A percentile compares a stretch with the other conserved stretches of the same genome.
phyloP scores from a whole-genome alignment of 2,113 vertebrate genomes.

The Monopterus albus region DNA sequence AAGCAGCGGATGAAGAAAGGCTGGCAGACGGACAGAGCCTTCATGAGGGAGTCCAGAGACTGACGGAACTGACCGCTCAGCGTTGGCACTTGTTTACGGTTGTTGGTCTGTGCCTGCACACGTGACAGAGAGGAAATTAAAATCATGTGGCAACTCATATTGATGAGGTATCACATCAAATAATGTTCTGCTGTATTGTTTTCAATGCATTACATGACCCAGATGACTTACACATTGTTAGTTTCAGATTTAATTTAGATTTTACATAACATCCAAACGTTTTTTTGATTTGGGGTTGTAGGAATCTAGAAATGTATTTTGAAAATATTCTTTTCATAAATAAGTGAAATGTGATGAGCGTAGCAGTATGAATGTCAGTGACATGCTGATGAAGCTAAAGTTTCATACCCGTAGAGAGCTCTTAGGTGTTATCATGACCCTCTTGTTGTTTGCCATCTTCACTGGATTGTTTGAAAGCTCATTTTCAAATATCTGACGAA shows the following conservation, averaged over 20 bases:
- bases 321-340: too few species aligned
- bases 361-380: too few species aligned
- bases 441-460: constrained; percentile 62
- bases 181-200: too few species aligned
- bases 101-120: constrained; percentile 73
- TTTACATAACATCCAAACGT: too few species aligned
- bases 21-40: constrained; percentile 88
- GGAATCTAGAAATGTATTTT: too few species aligned
- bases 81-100: constrained; percentile 83
- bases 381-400: not conserved
- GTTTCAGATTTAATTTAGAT: too few species aligned
- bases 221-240: too few species aligned
- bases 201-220: too few species aligned
- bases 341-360: too few species aligned
- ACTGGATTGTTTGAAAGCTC: constrained; percentile 70
- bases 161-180: too few species aligned
- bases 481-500: constrained; percentile 86
- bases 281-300: too few species aligned
- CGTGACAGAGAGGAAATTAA: constrained; percentile 10
- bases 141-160: too few species aligned
- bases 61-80: constrained; percentile 92
- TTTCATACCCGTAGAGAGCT: constrained; percentile 67
- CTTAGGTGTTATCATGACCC: constrained; percentile 66
- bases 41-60: constrained; percentile 95
- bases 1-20: constrained; percentile 97